Evolutionary conservation across 2,797 vertebrate species (phyloP).

Genomic region (Syndactyla subalaris): DNA sequence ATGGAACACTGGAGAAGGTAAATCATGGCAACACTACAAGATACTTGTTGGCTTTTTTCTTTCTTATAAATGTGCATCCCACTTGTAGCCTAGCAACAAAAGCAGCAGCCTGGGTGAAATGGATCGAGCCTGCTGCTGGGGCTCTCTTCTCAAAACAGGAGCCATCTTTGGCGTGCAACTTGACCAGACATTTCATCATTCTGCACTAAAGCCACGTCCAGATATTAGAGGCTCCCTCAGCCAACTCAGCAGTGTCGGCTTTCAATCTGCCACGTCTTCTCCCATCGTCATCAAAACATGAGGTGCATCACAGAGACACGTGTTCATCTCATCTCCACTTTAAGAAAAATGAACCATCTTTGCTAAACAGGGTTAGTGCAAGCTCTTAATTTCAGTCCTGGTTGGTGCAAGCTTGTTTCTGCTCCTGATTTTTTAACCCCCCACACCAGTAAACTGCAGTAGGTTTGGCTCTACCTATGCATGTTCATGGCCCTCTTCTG

Average conservation of each 20-base stretch:
- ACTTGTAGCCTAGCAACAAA: slow-evolving; percentile 73
- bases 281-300: neutral
- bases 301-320: fast-evolving
- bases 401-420: neutral
- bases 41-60: neutral
- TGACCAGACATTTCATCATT: slow-evolving; percentile 61
- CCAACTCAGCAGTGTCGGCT: neutral
- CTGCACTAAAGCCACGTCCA: slow-evolving; percentile 16
- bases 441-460: neutral
- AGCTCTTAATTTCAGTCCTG: neutral
- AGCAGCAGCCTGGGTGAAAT: slow-evolving; percentile 24
- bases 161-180: slow-evolving; percentile 76
- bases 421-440: neutral
- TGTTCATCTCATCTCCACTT: neutral
- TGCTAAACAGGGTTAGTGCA: neutral
- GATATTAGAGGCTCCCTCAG: neutral
- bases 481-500: neutral
- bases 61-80: slow-evolving; percentile 20
- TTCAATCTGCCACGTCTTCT: neutral
- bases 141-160: slow-evolving; percentile 66
- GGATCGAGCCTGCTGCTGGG: slow-evolving; percentile 50
- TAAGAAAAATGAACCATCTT: neutral
- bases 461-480: neutral
- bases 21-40: neutral
- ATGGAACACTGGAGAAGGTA: neutral